These are phyloP conservation scores for Sardinella longiceps DNA, from an alignment of 2,797 vertebrate genomes.

Conservation along the genomic window DNA sequence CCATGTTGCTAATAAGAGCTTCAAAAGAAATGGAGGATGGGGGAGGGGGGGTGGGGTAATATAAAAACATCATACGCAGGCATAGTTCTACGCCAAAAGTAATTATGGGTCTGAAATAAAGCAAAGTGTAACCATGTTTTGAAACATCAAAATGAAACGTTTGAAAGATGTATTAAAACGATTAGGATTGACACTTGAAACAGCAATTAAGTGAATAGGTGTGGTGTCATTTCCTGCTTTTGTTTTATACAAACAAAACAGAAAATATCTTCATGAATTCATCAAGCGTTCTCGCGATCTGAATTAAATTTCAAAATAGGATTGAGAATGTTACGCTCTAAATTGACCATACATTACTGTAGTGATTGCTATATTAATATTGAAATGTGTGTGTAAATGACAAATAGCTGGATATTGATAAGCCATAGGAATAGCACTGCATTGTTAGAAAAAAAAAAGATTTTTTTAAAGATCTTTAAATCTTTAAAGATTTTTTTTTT, in stretches of 20 bases:
- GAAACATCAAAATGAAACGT: not conserved
- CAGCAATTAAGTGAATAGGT: not conserved
- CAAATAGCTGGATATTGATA: not conserved
- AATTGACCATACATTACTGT: not conserved
- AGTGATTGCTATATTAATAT: not conserved
- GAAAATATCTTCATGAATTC: not conserved
- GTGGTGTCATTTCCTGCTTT: not conserved
- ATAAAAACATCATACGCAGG: not conserved
- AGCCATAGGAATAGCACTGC: not conserved
- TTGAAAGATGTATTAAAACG: not conserved
- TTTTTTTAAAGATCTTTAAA: too few relatives aligned
- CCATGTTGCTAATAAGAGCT: constrained; percentile 11
- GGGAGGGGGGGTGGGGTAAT: not conserved
- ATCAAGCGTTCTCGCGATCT: not conserved
- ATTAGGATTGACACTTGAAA: not conserved
- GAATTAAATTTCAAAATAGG: not conserved
- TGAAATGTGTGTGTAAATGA: not conserved
- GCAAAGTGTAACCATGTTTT: not conserved
- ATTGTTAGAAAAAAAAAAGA: not conserved
- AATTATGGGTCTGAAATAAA: not conserved
- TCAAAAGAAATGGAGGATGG: not conserved
- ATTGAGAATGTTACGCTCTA: not conserved
- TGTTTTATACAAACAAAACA: not conserved
- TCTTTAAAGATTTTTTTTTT: not conserved
- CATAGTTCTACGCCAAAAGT: not conserved